A percentile compares a stretch with the other conserved stretches of the same genome.
Evolutionary conservation across 1,140 invertebrate genomes (phyloP).

Genomic region (Mya arenaria): DNA sequence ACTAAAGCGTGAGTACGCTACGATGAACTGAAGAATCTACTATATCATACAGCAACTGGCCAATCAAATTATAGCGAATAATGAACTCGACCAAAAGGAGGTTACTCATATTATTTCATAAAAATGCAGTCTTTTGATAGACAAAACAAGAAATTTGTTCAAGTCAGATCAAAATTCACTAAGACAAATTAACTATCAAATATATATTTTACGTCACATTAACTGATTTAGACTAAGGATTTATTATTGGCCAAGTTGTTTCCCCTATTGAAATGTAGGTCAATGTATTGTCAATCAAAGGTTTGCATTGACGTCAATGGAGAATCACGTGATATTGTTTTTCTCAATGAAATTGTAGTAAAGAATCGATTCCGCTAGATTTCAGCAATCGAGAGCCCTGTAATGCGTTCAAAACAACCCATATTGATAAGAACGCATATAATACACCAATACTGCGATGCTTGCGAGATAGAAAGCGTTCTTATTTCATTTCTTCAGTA

Average conservation of each 20-base stretch:
- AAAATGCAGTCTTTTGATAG: neutral
- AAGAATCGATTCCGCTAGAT: conserved; percentile 10
- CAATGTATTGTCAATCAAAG: conserved; percentile 29
- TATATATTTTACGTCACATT: no score
- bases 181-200: neutral
- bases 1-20: conserved; percentile 39
- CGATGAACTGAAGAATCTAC: conserved; percentile 21
- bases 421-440: no score
- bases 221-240: no score
- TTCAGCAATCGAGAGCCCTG: no score
- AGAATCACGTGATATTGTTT: conserved; percentile 52
- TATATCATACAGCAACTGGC: conserved; percentile 3
- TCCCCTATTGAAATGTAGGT: neutral
- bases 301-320: conserved; percentile 54
- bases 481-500: no score
- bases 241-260: neutral
- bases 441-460: no score
- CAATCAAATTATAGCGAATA: conserved; percentile 19
- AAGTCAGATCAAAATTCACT: neutral
- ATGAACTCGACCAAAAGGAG: neutral
- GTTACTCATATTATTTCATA: neutral
- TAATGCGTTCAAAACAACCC: no score
- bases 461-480: no score
- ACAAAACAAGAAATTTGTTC: neutral
- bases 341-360: conserved; percentile 52